Evolutionary conservation across 2,113 vertebrate genomes (phyloP).

Genomic region (Daubentonia madagascariensis): DNA sequence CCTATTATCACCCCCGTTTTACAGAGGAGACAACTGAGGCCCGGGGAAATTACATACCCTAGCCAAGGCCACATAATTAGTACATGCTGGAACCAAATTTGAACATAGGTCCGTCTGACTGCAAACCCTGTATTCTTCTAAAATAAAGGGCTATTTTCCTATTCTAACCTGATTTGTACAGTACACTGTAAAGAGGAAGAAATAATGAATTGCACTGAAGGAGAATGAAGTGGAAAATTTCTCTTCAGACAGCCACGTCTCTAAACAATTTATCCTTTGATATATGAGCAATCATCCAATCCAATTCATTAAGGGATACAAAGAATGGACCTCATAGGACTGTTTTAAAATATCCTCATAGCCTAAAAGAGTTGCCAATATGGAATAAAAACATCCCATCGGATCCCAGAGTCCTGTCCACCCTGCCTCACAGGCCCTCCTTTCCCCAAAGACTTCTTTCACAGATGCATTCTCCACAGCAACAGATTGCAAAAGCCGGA

Average conservation of each 20-base stretch:
- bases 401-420: background rate
- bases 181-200: background rate
- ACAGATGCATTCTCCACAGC: background rate
- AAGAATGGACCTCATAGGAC: slow-evolving; percentile 55
- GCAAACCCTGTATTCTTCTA: background rate
- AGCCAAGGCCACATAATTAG: background rate
- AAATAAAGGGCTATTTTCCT: slow-evolving; percentile 35
- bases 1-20: background rate
- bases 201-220: slow-evolving; percentile 56
- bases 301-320: slow-evolving; percentile 9
- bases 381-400: slow-evolving; percentile 33
- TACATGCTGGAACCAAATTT: background rate
- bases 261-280: slow-evolving; percentile 73
- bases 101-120: background rate
- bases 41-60: background rate
- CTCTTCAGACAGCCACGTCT: slow-evolving; percentile 35
- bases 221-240: slow-evolving; percentile 68
- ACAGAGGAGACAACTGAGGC: background rate
- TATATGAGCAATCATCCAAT: slow-evolving; percentile 44
- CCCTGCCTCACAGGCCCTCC: background rate
- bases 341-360: slow-evolving; percentile 58
- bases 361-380: slow-evolving; percentile 23
- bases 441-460: slow-evolving; percentile 28
- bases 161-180: slow-evolving; percentile 21
- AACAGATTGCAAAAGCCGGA: background rate